phyloP scores from a whole-genome alignment of 2,113 vertebrate species.

The Chiloscyllium plagiosum region DNA sequence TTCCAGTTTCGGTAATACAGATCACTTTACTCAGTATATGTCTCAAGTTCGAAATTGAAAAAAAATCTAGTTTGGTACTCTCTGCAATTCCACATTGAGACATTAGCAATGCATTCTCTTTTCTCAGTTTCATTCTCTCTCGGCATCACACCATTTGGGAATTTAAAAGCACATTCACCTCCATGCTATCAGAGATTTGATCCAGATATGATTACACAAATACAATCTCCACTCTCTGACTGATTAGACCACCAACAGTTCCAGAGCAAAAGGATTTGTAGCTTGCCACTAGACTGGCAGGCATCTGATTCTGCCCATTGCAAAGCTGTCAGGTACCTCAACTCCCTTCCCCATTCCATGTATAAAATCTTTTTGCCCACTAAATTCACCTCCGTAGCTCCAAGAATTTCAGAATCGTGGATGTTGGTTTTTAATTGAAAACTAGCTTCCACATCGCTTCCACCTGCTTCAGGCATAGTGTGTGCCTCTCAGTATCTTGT shows the following conservation, averaged over 20 bases:
- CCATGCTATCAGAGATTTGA: neutral
- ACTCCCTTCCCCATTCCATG: neutral
- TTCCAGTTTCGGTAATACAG: neutral
- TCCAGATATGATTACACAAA: slow-evolving; percentile 20
- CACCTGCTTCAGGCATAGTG: neutral
- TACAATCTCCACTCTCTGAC: neutral
- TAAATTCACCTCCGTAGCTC: neutral
- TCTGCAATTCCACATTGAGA: neutral
- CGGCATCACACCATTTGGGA: neutral
- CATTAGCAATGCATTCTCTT: neutral
- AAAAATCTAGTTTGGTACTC: neutral
- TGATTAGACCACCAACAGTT: slow-evolving; percentile 7
- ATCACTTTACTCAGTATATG: neutral
- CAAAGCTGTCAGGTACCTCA: neutral
- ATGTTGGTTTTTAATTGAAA: neutral
- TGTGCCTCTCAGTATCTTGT: neutral
- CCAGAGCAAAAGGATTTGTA: neutral
- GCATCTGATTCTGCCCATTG: neutral
- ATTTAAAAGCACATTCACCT: neutral
- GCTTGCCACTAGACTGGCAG: neutral
- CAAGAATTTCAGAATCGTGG: too few species aligned
- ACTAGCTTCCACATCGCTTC: neutral
- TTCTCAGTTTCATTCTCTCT: neutral
- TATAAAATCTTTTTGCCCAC: neutral
- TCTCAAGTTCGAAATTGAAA: neutral